Evolutionary conservation across 2,797 vertebrate genomes (phyloP).

Genomic region (Nothura maculosa): DNA sequence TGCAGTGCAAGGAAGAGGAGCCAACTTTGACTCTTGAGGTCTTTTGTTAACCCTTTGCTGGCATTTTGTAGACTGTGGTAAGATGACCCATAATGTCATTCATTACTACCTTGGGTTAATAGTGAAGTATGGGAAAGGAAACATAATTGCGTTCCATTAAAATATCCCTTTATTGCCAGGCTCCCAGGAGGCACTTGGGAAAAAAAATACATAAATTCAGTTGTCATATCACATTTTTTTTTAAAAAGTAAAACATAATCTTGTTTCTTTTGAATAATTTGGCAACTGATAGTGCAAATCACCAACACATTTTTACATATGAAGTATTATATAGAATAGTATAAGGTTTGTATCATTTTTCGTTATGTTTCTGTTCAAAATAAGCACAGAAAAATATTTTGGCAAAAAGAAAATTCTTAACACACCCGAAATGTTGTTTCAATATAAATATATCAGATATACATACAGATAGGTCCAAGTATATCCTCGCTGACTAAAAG

Average conservation of each 20-base stretch:
- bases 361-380: neutral
- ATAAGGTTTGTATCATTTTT: rapidly evolving
- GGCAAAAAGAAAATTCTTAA: neutral
- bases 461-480: neutral
- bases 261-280: neutral
- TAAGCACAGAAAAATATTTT: neutral
- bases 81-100: neutral
- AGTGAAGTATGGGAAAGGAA: neutral
- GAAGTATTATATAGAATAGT: neutral
- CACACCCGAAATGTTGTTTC: rapidly evolving
- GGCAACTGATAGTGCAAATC: neutral
- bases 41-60: neutral
- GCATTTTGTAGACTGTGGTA: neutral
- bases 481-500: neutral
- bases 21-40: neutral
- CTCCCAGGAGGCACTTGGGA: neutral
- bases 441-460: neutral
- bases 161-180: neutral
- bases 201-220: neutral
- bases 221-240: neutral
- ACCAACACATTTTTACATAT: neutral
- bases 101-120: neutral
- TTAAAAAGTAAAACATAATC: neutral
- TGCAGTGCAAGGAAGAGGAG: neutral
- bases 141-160: neutral